Base-by-base conservation (phyloP, 2,113 vertebrate genomes). In the Scomber scombrus region DNA sequence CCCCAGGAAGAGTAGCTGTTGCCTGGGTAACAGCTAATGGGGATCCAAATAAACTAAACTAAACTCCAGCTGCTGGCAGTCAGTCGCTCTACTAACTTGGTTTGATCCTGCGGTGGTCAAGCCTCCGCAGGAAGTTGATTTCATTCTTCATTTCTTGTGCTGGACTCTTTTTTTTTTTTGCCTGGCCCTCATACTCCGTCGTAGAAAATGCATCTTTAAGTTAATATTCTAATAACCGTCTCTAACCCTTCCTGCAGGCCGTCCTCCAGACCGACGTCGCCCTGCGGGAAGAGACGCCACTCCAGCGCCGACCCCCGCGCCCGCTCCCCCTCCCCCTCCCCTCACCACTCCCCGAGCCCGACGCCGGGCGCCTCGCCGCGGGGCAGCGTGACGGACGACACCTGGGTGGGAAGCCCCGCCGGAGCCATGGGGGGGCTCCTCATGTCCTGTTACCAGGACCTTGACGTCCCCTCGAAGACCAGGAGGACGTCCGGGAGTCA, bases 381-480 rank as follows among this genome's bases (percentile, higher is more conserved):
- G 71, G 97, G 97, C 86, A 98, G 97, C 80, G 80, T 98, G 84
- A 97, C 97, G 0, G 97, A 98, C 80, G 97, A 99, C 71, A 96
- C 94, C 0, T 98, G 97, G 97, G 89, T 95, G 11, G 96, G 92
- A 68, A 94, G 88, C 80, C 83, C 95, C 54, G 94, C 93, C 54
- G 64, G 90, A 4, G 86, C 92, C 76, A 86, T 95, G 58, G 94
- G 95, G 66, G 71, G 94, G 9, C 95, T 96, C 89, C 95, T 97
- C 80, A 68, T 85, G 78, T 96, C 95, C 86, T 70, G 88, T 62
- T 95, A 93, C 88, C 84, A 92, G 58, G 97, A 99, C 74, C 93
- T 97, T 86, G 96, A 98, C 72, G 96, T 99, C 81, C 98, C 98
- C 85, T 95, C 97, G 29, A 99, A 99, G 95, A 98, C 97, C 86